Evolutionary conservation across 2,888 invertebrate genomes (phyloP).

Genomic region (Tachina lurida): DNA sequence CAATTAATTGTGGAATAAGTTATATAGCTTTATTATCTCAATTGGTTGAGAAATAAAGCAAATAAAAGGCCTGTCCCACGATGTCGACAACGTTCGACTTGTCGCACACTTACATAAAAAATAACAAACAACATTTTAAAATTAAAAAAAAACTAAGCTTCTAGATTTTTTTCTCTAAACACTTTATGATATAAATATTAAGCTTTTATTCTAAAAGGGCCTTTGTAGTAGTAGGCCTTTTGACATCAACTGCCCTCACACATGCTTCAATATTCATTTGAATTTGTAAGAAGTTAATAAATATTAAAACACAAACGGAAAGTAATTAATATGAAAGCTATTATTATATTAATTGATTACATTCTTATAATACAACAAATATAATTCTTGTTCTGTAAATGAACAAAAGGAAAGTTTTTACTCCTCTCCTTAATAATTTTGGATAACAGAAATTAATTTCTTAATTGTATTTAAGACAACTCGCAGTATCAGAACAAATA

Average conservation of each 20-base stretch:
- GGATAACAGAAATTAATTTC: neutral
- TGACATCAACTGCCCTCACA: neutral
- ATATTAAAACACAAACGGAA: neutral
- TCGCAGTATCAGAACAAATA: neutral
- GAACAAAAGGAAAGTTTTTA: neutral
- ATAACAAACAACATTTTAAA: too few species aligned
- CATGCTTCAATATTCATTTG: neutral
- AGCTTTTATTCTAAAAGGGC: too few species aligned
- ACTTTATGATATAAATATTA: too few species aligned
- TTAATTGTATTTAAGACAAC: neutral
- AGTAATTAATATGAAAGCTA: neutral
- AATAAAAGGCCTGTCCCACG: too few species aligned
- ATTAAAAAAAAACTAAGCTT: too few species aligned
- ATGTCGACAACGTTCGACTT: too few species aligned
- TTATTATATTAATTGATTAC: slow-evolving; percentile 2
- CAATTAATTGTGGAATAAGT: too few species aligned
- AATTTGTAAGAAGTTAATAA: neutral
- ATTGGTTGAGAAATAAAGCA: too few species aligned
- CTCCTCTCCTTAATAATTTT: neutral
- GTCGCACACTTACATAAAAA: too few species aligned
- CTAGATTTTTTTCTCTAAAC: too few species aligned
- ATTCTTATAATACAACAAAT: neutral
- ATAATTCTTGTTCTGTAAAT: neutral
- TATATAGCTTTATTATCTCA: too few species aligned
- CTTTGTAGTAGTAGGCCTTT: neutral